Evolutionary conservation across 2,113 vertebrate genomes (phyloP).

Genomic region (Halcyon malimbica): DNA sequence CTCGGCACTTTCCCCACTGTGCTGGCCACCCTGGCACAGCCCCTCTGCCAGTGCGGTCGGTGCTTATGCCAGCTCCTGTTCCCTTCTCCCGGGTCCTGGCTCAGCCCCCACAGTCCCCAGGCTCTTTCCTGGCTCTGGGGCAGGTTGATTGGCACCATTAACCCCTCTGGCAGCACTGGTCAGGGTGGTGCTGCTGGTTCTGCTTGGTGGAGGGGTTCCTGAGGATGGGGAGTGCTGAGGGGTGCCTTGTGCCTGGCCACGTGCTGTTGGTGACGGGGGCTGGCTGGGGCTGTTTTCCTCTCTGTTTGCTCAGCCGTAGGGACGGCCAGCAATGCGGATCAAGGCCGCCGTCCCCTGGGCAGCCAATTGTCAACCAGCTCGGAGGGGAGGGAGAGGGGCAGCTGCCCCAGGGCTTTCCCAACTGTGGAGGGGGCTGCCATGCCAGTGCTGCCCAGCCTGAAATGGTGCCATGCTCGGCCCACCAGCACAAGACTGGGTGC

Average conservation of each 20-base stretch:
- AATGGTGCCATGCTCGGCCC: not conserved
- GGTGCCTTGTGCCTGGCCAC: not conserved
- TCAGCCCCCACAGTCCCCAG: not conserved
- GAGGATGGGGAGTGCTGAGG: rapidly evolving
- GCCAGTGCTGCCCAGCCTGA: not conserved
- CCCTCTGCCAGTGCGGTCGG: rapidly evolving
- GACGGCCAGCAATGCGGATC: conserved; percentile 37
- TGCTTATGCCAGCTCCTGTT: not conserved
- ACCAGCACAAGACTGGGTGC: not conserved
- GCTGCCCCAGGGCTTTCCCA: conserved; percentile 21
- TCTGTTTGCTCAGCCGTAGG: conserved; percentile 49
- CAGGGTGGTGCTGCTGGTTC: not conserved
- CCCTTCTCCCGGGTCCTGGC: rapidly evolving
- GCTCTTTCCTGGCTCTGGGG: not conserved
- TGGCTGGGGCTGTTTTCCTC: conserved; percentile 1
- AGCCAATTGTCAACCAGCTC: conserved; percentile 38
- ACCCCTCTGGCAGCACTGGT: rapidly evolving
- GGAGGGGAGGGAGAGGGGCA: conserved; percentile 60
- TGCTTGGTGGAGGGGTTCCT: rapidly evolving
- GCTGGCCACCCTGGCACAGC: not conserved
- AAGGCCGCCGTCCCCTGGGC: not conserved
- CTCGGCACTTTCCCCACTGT: rapidly evolving
- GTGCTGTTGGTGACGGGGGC: not conserved
- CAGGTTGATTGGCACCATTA: rapidly evolving
- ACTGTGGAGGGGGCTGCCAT: not conserved